Conservation (phyloP, 2,113 vertebrate genomes). For the Prunella fulvescens region DNA sequence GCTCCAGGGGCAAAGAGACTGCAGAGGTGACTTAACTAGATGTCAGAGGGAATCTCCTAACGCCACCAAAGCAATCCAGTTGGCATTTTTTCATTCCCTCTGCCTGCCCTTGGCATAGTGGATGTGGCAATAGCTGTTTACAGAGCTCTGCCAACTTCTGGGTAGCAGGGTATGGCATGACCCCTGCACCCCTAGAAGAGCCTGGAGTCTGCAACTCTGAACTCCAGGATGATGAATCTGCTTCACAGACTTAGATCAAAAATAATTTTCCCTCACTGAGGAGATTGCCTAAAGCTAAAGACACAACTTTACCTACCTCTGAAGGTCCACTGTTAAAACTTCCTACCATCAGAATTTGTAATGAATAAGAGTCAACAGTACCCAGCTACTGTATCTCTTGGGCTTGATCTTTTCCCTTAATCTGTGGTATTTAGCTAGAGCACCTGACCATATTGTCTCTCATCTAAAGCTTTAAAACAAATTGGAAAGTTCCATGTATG, state of each 20-base stretch:
- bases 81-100: background rate
- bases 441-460: background rate
- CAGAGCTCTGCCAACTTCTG: background rate
- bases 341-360: background rate
- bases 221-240: background rate
- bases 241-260: background rate
- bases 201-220: background rate
- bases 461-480: background rate
- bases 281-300: background rate
- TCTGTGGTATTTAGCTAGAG: background rate
- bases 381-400: background rate
- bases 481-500: background rate
- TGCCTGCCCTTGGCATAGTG: background rate
- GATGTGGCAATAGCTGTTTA: background rate
- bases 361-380: background rate
- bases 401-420: background rate
- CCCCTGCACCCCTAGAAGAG: background rate
- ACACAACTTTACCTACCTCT: background rate
- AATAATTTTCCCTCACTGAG: background rate
- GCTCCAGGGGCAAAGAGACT: background rate
- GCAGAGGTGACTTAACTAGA: background rate
- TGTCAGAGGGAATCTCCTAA: background rate
- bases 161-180: background rate
- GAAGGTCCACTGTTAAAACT: background rate
- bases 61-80: background rate